Evolutionary conservation across 2,797 vertebrate genomes (phyloP).

Genomic region (Urocyon cinereoargenteus): DNA sequence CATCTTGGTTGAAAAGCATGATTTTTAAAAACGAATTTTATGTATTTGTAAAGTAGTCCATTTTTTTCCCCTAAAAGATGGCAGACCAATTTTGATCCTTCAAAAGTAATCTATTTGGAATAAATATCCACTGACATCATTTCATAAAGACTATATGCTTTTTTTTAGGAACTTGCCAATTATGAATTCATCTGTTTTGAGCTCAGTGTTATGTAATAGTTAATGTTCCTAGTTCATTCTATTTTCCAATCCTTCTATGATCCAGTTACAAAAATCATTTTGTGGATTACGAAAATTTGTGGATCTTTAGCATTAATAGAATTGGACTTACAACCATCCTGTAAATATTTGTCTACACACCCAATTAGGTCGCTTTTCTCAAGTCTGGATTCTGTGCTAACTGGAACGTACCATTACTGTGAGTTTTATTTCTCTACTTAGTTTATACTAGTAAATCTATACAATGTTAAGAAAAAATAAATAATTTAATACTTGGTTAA

Average conservation of each 20-base stretch:
- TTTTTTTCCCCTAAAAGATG: conserved; percentile 67
- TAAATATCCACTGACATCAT: conserved; percentile 66
- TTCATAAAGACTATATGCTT: conserved; percentile 75
- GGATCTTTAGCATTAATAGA: background rate
- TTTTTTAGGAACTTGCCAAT: conserved; percentile 69
- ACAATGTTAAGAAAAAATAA: background rate
- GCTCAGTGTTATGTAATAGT: conserved; percentile 60
- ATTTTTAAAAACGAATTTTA: conserved; percentile 79
- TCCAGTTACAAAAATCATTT: conserved; percentile 50
- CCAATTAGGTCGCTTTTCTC: background rate
- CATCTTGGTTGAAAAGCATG: conserved; percentile 85
- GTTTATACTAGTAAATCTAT: background rate
- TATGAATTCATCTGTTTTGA: conserved; percentile 81
- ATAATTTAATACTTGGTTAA: background rate
- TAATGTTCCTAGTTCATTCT: conserved; percentile 75
- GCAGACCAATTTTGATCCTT: conserved; percentile 81
- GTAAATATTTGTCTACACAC: background rate
- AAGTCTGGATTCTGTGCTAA: background rate
- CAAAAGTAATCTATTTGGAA: conserved; percentile 84
- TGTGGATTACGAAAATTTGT: background rate
- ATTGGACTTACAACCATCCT: background rate
- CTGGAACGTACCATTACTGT: background rate
- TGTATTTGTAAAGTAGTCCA: conserved; percentile 85
- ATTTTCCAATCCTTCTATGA: conserved; percentile 54
- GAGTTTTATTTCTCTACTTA: background rate